Conservation (phyloP, 2,797 vertebrate genomes). For the Gymnothorax reevesii region DNA sequence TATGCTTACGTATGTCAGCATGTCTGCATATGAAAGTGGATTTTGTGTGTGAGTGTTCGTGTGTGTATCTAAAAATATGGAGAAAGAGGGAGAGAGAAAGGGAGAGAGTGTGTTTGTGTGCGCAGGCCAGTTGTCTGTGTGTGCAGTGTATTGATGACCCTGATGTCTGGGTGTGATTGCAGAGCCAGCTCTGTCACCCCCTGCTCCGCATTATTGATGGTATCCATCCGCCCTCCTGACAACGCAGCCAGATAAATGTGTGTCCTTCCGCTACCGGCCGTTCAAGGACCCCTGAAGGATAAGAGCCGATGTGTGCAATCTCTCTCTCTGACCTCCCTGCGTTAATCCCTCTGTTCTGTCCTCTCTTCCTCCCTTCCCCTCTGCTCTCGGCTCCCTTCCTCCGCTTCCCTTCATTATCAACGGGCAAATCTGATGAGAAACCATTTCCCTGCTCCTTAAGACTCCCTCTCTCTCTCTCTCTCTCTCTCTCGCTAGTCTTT, state of each 20-base stretch:
- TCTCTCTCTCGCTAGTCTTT: neutral
- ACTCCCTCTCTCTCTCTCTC: neutral
- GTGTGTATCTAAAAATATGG: constrained; percentile 27
- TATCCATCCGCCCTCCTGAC: constrained; percentile 77
- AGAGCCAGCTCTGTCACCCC: constrained; percentile 70
- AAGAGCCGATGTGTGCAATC: constrained; percentile 64
- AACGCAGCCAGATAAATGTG: constrained; percentile 75
- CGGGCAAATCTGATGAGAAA: neutral
- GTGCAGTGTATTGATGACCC: constrained; percentile 75
- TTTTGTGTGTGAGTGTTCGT: constrained; percentile 31
- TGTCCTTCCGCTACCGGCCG: constrained; percentile 74
- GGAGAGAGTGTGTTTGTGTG: constrained; percentile 55
- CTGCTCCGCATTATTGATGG: constrained; percentile 77
- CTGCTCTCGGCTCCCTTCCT: neutral
- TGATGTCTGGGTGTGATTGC: constrained; percentile 76
- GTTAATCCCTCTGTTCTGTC: neutral
- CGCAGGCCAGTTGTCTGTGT: constrained; percentile 31
- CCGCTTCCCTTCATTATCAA: neutral
- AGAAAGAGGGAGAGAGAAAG: neutral
- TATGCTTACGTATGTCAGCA: constrained; percentile 38
- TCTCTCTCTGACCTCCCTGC: constrained; percentile 46
- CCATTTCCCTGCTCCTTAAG: neutral
- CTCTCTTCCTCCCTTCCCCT: neutral
- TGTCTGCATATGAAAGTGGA: constrained; percentile 47
- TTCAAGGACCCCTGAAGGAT: constrained; percentile 81